These are phyloP conservation scores for Caloenas nicobarica DNA, from an alignment of 2,113 vertebrate species.

Conservation along the genomic window DNA sequence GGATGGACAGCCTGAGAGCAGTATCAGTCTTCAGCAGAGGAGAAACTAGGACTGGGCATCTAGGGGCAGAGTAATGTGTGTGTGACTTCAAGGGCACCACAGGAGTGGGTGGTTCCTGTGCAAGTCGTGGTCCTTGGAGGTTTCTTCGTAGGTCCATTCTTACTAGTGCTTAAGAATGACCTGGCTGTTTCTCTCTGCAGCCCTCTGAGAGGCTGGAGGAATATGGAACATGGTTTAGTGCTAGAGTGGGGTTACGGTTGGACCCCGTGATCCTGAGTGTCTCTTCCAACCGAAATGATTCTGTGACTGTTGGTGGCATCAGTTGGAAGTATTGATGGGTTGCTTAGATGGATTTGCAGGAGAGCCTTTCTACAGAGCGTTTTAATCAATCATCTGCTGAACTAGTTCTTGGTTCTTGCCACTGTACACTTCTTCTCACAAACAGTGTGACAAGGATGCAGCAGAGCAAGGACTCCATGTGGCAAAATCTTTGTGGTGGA, in stretches of 20 bases:
- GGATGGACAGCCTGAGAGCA: neutral
- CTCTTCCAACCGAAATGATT: too few species aligned
- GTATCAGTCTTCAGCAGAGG: neutral
- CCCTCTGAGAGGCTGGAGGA: neutral
- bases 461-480: neutral
- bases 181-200: neutral
- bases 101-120: neutral
- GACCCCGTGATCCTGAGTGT: too few species aligned
- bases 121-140: neutral
- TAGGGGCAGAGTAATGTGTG: neutral
- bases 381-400: neutral
- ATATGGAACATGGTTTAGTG: neutral
- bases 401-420: neutral
- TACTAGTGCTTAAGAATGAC: neutral
- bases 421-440: neutral
- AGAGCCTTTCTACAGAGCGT: neutral
- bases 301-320: neutral
- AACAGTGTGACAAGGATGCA: neutral
- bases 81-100: neutral
- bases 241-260: too few species aligned
- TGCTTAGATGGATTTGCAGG: neutral
- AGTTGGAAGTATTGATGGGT: neutral
- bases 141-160: neutral
- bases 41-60: neutral
- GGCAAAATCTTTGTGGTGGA: neutral